Conservation (phyloP, 2,797 vertebrate genomes). For the Leuciscus waleckii region DNA sequence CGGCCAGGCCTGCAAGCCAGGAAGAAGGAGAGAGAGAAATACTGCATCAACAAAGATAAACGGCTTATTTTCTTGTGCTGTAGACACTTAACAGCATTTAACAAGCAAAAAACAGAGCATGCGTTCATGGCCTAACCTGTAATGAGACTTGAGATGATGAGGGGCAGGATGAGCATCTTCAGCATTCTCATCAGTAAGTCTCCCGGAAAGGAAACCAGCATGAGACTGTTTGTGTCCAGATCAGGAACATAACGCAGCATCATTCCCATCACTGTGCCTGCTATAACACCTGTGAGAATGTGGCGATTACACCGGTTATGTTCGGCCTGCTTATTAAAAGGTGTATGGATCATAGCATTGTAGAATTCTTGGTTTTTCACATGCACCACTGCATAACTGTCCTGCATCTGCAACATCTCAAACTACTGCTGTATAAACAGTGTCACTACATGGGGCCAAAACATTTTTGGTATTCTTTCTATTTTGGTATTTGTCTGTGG, state of each 20-base stretch:
- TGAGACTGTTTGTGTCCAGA: constrained; percentile 70
- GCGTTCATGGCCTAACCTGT: constrained; percentile 69
- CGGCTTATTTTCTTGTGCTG: neutral
- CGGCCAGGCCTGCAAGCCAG: constrained; percentile 76
- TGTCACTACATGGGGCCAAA: constrained; percentile 24
- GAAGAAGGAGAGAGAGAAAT: neutral
- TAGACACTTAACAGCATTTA: neutral
- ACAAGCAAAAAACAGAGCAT: neutral
- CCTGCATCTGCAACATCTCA: constrained; percentile 35
- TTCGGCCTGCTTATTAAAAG: neutral
- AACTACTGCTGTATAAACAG: constrained; percentile 32
- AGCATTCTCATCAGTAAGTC: constrained; percentile 89
- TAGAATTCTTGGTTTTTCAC: neutral
- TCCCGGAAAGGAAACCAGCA: constrained; percentile 84
- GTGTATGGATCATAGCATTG: neutral
- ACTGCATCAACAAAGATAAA: neutral
- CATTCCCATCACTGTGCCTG: constrained; percentile 78
- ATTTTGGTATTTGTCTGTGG: constrained; percentile 11
- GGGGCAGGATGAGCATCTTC: constrained; percentile 87
- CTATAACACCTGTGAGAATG: constrained; percentile 75
- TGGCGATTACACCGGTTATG: neutral
- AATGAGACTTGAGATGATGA: constrained; percentile 87
- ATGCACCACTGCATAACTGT: constrained; percentile 1
- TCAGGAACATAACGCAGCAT: constrained; percentile 78
- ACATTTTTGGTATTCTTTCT: neutral